These are phyloP conservation scores for Hydra vulgaris DNA, from an alignment of 30 jellyfish, hydroid and myxozoan species.

Conservation along the genomic window DNA sequence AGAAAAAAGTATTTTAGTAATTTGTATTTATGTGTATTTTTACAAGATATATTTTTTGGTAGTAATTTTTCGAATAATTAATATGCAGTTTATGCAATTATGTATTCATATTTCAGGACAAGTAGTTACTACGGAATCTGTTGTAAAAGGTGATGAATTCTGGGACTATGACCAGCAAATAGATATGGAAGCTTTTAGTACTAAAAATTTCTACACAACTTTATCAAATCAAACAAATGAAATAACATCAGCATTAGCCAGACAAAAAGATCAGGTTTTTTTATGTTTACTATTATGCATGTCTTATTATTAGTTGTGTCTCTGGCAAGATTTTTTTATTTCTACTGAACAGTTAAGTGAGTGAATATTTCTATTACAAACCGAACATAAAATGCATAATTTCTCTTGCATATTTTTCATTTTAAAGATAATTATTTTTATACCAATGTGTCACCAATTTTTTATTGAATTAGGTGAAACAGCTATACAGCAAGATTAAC, in stretches of 20 bases:
- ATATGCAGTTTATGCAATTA: background rate
- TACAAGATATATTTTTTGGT: background rate
- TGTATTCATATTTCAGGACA: background rate
- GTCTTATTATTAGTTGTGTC: too few relatives aligned
- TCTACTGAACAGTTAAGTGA: too few relatives aligned
- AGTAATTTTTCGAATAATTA: background rate
- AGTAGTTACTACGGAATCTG: background rate
- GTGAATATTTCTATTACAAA: too few relatives aligned
- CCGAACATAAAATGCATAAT: too few relatives aligned
- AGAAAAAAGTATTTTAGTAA: too few relatives aligned
- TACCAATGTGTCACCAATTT: too few relatives aligned
- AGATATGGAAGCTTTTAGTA: conserved; percentile 86
- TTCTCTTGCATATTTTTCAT: too few relatives aligned
- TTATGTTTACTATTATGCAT: background rate
- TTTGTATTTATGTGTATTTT: background rate
- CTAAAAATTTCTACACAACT: conserved; percentile 65
- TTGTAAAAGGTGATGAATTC: conserved; percentile 74
- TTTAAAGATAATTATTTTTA: too few relatives aligned
- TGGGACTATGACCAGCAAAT: conserved; percentile 94
- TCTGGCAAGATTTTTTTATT: too few relatives aligned
- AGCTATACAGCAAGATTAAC: conserved; percentile 61
- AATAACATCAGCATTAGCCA: conserved; percentile 83
- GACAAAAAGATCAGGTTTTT: conserved; percentile 87
- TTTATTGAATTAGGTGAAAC: conserved; percentile 55
- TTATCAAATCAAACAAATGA: conserved; percentile 80